Evolutionary conservation across 2,113 vertebrate species (phyloP), one percentile per base, ranked within the genome.

Genomic region (Salvelinus namaycush): DNA sequence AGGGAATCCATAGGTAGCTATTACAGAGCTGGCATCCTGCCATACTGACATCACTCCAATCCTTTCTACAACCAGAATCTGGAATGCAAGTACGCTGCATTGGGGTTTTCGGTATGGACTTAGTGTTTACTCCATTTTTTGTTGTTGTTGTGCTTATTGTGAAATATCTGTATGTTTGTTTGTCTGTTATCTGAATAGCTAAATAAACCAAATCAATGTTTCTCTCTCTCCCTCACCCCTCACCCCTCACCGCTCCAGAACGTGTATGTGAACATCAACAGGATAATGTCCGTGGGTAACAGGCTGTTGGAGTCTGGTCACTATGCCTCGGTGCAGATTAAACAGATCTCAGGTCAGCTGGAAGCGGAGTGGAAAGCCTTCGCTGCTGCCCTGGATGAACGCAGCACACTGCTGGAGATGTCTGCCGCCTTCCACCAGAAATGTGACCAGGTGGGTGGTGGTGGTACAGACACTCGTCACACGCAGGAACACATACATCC

Each of bases 331-430:
- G 96, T 97, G 92, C 98, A 99, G 87, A 99, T 99, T 77, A 97
- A 98, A 80, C 98, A 99, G 95, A 99, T 99, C 51, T 96, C 98
- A 0, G 90, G 91, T 74, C 98, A 99, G 92, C 59, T 99, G 89
- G 98, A 99, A 79, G 96, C 98, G 85, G 98, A 99, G 86, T 99
- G 98, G 98, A 99, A 99, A 86, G 96, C 96, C 0, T 99, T 99
- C 2, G 97, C 98, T 0, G 97, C 98, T 0, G 98, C 98, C 1
- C 89, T 99, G 87, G 98, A 99, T 5, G 98, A 99, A 74, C 96
- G 98, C 44, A 99, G 98, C 90, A 97, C 97, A 0, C 89, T 99
- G 82, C 77, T 99, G 86, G 97, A 99, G 85, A 99, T 99, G 98
- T 99, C 98, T 0, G 95, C 96, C 49, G 92, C 95, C 78, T 99